Conservation (phyloP, 2,888 invertebrate species). For the Aleiodes alternator region DNA sequence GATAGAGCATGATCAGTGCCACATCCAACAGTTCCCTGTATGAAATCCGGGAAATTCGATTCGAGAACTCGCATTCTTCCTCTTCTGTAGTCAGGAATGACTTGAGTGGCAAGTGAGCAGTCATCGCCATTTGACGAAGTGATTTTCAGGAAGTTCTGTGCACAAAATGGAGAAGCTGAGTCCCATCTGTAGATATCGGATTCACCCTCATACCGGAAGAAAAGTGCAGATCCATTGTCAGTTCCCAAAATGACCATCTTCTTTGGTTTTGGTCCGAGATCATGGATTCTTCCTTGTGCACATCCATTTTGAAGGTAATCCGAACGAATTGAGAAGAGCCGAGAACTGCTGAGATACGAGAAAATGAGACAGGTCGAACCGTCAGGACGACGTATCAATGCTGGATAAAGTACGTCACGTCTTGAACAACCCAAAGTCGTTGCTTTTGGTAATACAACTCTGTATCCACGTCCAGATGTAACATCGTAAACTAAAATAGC, state of each 20-base stretch:
- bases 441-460: conserved; percentile 80
- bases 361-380: conserved; percentile 80
- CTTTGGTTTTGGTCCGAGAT: conserved; percentile 79
- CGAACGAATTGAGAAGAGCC: conserved; percentile 81
- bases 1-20: conserved; percentile 78
- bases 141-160: conserved; percentile 77
- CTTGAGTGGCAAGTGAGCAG: conserved; percentile 79
- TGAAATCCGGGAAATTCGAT: conserved; percentile 81
- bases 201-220: conserved; percentile 80
- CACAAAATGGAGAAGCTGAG: conserved; percentile 74
- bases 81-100: conserved; percentile 78
- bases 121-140: conserved; percentile 75
- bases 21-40: conserved; percentile 80
- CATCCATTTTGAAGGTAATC: conserved; percentile 80
- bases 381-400: conserved; percentile 79
- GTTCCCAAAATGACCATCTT: conserved; percentile 80
- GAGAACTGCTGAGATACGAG: conserved; percentile 80
- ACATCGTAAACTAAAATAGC: conserved; percentile 80
- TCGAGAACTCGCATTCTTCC: conserved; percentile 79
- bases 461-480: conserved; percentile 79
- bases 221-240: conserved; percentile 79
- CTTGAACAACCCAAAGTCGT: conserved; percentile 77
- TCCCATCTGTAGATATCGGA: conserved; percentile 80
- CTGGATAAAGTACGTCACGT: conserved; percentile 82
- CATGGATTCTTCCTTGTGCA: conserved; percentile 77